Percentiles rank a stretch among this genome's conserved stretches.
Conservation (phyloP, 2,113 vertebrate species). For the Dasyurus viverrinus region DNA sequence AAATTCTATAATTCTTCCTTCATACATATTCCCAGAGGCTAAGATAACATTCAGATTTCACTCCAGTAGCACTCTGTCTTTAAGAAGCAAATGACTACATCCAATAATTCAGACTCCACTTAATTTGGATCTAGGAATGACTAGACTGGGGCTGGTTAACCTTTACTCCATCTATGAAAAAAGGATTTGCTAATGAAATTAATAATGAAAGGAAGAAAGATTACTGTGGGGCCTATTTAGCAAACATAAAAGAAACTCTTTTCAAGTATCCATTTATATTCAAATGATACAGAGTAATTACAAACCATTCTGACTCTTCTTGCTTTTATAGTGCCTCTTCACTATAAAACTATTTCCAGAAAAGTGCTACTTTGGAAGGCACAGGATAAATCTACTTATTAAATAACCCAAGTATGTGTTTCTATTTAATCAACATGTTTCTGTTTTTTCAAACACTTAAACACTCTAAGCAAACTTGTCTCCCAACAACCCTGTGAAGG, state of each 20-base stretch:
- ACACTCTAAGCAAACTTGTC: slow-evolving; percentile 13
- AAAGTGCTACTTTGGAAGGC: slow-evolving; percentile 4
- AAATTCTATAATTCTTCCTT: background rate
- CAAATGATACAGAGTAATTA: slow-evolving; percentile 7
- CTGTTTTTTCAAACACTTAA: background rate
- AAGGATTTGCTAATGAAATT: slow-evolving; percentile 9
- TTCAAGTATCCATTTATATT: slow-evolving; percentile 26
- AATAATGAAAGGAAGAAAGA: background rate
- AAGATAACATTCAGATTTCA: background rate
- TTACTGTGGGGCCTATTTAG: background rate
- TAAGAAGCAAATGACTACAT: background rate
- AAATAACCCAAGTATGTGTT: slow-evolving; percentile 9
- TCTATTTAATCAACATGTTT: slow-evolving; percentile 44
- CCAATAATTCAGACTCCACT: background rate
- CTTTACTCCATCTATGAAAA: background rate
- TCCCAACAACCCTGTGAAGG: background rate
- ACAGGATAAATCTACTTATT: slow-evolving; percentile 17
- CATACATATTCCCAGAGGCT: background rate
- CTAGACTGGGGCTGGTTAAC: background rate
- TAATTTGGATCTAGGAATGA: background rate
- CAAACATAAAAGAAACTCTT: slow-evolving; percentile 21
- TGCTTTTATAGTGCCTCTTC: slow-evolving; percentile 24
- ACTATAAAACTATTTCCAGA: slow-evolving; percentile 4
- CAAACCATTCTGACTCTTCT: background rate
- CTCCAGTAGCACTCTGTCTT: background rate